Base-by-base conservation (phyloP, 2,113 vertebrate genomes). In the Sylvia atricapilla region DNA sequence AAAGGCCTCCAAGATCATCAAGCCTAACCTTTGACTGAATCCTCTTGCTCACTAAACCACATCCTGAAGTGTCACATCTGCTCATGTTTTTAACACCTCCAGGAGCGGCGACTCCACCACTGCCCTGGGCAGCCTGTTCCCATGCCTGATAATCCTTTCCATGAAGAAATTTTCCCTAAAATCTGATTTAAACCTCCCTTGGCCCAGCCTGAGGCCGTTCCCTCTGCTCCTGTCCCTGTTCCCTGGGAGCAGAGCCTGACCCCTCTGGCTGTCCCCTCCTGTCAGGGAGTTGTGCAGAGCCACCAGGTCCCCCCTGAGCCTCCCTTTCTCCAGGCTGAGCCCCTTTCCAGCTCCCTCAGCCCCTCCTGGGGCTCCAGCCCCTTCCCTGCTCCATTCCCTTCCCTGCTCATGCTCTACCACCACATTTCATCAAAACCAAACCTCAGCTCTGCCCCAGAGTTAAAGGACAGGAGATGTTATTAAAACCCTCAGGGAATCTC, bases 321-420 rank as follows among this genome's bases (percentile, higher is more conserved):
- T 49, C 50, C 67, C 56, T 31, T 63, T 0, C 58, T 64, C 75
- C 85, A 63, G 75, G 24, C 49, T 87, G 24, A 87, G 75, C 35
- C 41, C 68, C 43, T 55, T 37, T 11, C 21, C 52, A 58, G 15
- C 52, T 81, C 37, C 33, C 37, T 66, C 59, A 66, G 55, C 22
- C 1, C 0, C 84, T 80, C 35, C 50, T 49, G 67, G 6, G 0
- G 43, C 67, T 64, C 67, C 75, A 79, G 66, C 0, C 11, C 75
- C 85, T 56, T 49, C 30, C n/a, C 41, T 47, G 49, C 66, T 56
- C 67, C 0, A 0, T 49, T 72, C 35, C 33, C 18, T 33, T 33
- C 37, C 18, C 68, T 74, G 59, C 8, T 44, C 33, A 4, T 6
- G 7, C 10, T 66, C 37, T 21, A 24, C 18, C 27, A 70, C 35